Base-by-base conservation (phyloP, 2,888 invertebrate species). In the Lapara coniferarum region DNA sequence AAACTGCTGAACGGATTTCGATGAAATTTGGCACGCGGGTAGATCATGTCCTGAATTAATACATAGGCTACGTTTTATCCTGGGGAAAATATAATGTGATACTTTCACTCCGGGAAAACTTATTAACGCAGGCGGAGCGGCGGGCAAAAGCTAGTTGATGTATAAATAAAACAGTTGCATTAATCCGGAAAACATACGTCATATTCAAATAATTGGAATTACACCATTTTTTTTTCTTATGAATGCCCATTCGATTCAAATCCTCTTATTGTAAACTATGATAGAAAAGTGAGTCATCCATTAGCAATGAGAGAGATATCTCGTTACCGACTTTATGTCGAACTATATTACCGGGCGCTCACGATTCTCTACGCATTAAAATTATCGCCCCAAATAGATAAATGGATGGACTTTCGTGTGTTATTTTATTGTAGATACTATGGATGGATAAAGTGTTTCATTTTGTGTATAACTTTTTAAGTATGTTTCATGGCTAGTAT, bases 241-340 rank as follows among this genome's bases (percentile, higher is more conserved):
- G 49, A 46, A 10, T 53, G 16, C 10, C 44, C 59, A 49, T 19
- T 19, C 7, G 2, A 44, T 19, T 13, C 19, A 19, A 46, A 6
- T 19, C 56, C 5, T 59, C 44, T 49, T 49, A 63, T 63, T 63
- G 49, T 46, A 13, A 63, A 30, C 19, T 19, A 25, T 56, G 25
- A 51, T 1, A 14, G 4, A 7, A 55, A 55, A 63, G 63, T 63
- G 63, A 49, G 63, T 63, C 46, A 63, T 63, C 19, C 63, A 63
- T 63, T 63, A 63, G 46, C 46, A 14, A 57, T 46, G 63, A 63
- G 19, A 14, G 46, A 63, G 63, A 63, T 63, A 63, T 63, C 63
- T 57, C 13, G 30, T 57, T 37, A 57, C 57, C 13, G 46, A 46
- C 19, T 19, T 19, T 63, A 25, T 49, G 63, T 63, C 63, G 13